Conservation (phyloP, 2,113 vertebrate genomes). For the Tachysurus fulvidraco region DNA sequence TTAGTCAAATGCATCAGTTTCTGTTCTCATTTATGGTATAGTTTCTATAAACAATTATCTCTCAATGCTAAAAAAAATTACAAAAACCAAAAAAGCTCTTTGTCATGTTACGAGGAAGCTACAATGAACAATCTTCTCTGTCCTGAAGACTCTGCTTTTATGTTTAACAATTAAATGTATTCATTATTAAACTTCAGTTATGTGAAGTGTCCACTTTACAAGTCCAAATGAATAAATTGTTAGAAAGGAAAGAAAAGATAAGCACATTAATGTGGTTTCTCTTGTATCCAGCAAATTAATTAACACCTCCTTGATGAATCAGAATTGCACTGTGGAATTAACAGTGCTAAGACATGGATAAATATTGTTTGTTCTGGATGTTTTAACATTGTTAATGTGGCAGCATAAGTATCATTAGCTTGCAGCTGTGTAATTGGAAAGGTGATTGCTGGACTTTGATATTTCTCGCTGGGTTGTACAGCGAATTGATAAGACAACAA, state of each 20-base stretch:
- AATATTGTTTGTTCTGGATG: neutral
- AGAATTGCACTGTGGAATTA: neutral
- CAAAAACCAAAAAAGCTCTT: neutral
- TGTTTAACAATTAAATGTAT: neutral
- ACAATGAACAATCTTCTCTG: neutral
- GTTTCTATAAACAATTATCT: neutral
- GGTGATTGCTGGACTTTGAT: neutral
- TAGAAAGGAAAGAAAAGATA: neutral
- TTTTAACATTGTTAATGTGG: neutral
- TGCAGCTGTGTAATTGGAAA: conserved; percentile 2
- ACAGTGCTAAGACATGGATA: neutral
- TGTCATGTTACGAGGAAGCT: neutral
- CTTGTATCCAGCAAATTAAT: neutral
- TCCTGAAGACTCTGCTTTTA: neutral
- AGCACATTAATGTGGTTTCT: neutral
- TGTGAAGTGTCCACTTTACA: neutral
- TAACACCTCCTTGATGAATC: neutral
- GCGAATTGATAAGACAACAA: neutral
- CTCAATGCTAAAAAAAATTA: neutral
- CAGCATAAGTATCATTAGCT: neutral
- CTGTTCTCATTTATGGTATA: neutral
- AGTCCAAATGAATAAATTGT: neutral
- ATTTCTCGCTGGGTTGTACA: neutral
- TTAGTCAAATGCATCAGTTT: neutral
- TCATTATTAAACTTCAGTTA: neutral